Evolutionary conservation across 2,797 vertebrate species (phyloP).

Genomic region (Chaetodon trifasciatus): DNA sequence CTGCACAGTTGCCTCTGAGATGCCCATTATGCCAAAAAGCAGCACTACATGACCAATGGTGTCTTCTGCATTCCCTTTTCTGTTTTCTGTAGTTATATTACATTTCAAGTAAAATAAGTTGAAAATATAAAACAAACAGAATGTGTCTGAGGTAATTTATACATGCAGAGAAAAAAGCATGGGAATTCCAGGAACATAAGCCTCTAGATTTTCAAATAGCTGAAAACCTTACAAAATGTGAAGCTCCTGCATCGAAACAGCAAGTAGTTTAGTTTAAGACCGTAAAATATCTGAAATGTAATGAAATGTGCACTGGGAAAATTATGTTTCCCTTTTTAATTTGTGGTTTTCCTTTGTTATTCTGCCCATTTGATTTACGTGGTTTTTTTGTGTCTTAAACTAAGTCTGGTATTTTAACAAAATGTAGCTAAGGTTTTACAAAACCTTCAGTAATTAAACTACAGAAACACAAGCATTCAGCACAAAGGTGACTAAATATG

Average conservation of each 20-base stretch:
- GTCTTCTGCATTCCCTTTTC: background rate
- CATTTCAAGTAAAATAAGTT: background rate
- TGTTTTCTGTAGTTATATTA: background rate
- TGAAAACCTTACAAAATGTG: background rate
- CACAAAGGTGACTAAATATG: constrained; percentile 4
- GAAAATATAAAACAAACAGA: background rate
- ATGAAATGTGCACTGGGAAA: background rate
- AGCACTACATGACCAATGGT: background rate
- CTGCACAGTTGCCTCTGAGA: background rate
- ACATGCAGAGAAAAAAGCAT: background rate
- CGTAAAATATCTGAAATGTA: background rate
- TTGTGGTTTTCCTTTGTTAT: background rate
- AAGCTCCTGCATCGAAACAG: background rate
- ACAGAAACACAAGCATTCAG: background rate
- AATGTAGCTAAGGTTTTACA: background rate
- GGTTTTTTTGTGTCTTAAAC: background rate
- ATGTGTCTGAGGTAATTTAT: background rate
- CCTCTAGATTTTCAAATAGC: background rate
- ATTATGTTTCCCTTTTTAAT: background rate
- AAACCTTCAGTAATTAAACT: background rate
- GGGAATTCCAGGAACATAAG: background rate
- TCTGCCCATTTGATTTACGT: background rate
- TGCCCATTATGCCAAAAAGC: background rate
- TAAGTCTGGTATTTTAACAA: background rate
- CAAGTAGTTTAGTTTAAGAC: background rate